These are phyloP conservation scores for Meles meles DNA, from an alignment of 2,113 vertebrate species.

Conservation along the genomic window DNA sequence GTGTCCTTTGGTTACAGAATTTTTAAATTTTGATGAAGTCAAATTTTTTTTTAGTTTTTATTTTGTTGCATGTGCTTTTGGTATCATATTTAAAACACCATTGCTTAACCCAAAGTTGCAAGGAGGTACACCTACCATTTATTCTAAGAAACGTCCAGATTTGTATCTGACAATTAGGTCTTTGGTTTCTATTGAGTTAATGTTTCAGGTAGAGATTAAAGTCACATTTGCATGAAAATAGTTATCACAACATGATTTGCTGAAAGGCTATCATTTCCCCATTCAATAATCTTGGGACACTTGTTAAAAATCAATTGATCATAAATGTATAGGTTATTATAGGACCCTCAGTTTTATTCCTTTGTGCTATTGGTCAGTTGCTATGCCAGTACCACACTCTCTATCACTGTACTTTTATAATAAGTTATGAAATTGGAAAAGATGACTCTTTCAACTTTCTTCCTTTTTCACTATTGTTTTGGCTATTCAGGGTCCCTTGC, in stretches of 20 bases:
- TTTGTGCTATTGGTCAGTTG: background rate
- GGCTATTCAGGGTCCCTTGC: background rate
- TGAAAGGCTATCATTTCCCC: background rate
- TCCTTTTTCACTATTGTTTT: background rate
- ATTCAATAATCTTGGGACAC: background rate
- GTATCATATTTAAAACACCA: background rate
- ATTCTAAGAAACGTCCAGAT: background rate
- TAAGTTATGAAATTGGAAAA: background rate
- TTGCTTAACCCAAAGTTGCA: background rate
- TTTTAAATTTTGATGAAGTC: background rate
- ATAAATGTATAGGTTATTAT: background rate
- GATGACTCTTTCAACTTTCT: background rate
- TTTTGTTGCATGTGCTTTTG: background rate
- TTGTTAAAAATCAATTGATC: background rate
- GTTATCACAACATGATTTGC: background rate
- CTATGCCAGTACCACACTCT: background rate
- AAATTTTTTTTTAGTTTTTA: background rate
- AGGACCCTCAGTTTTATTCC: background rate
- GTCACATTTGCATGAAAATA: background rate
- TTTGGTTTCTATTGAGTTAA: background rate
- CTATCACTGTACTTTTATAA: background rate
- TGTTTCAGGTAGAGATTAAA: no score
- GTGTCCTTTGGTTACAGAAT: background rate
- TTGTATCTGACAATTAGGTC: background rate
- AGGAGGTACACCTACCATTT: background rate